A percentile compares a stretch with the other conserved stretches of the same genome.
Evolutionary conservation across 37 sponge, comb jelly and placozoan genomes (phyloP).

Genomic region (Oopsacas minuta): DNA sequence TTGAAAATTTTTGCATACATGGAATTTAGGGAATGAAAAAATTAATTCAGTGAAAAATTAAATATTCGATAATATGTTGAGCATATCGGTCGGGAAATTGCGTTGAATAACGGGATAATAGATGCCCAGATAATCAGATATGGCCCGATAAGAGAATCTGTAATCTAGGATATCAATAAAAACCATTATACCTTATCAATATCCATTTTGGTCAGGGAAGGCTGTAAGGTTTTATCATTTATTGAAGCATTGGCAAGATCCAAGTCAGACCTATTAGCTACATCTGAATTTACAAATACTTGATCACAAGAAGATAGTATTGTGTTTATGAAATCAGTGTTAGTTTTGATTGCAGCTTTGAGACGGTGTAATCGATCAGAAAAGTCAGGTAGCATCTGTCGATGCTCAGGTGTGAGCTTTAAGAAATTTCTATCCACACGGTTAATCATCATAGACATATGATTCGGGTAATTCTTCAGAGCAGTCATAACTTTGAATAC

Average conservation of each 20-base stretch:
- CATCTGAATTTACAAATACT: constrained; percentile 59
- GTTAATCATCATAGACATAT: constrained; percentile 26
- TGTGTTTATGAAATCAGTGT: constrained; percentile 46
- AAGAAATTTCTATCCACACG: constrained; percentile 31
- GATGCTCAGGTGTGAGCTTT: constrained; percentile 42
- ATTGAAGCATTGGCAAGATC: not conserved
- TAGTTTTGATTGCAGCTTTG: constrained; percentile 36
- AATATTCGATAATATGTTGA: too few species aligned
- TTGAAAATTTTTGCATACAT: too few species aligned
- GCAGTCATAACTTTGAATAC: constrained; percentile 9
- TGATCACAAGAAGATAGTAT: constrained; percentile 41
- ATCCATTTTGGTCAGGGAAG: not conserved
- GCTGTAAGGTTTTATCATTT: not conserved
- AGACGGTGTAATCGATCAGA: constrained; percentile 28
- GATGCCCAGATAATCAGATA: too few species aligned
- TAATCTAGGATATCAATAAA: too few species aligned
- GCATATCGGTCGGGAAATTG: too few species aligned
- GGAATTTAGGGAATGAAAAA: too few species aligned
- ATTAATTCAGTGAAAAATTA: too few species aligned
- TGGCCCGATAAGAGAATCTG: too few species aligned
- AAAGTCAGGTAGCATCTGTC: constrained; percentile 35
- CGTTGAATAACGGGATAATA: too few species aligned
- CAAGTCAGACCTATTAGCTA: not conserved
- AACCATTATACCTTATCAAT: not conserved
- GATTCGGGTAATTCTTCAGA: constrained; percentile 19